phyloP scores from a whole-genome alignment of 1,140 invertebrate genomes.

The Drosophila nigromelanica region DNA sequence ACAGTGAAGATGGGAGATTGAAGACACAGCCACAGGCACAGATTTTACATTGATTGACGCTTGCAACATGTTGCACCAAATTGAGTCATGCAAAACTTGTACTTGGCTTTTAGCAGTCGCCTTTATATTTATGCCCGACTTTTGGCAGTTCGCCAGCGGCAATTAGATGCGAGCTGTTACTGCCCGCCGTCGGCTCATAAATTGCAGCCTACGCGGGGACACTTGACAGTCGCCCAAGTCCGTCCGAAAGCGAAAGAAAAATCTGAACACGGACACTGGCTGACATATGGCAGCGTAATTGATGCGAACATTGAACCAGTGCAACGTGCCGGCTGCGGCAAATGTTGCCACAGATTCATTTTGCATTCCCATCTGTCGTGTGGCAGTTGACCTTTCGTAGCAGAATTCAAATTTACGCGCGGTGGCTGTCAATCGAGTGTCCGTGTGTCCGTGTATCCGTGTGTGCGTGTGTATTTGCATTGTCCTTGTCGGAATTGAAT shows the following conservation, averaged over 20 bases:
- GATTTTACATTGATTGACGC: slow-evolving; percentile 38
- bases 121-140: slow-evolving; percentile 33
- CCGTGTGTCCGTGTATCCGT: neutral
- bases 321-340: slow-evolving; percentile 34
- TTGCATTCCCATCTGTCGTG: slow-evolving; percentile 37
- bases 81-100: slow-evolving; percentile 11
- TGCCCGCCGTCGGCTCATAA: slow-evolving; percentile 45
- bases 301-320: slow-evolving; percentile 72
- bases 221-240: slow-evolving; percentile 52
- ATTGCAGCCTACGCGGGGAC: slow-evolving; percentile 49
- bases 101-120: neutral
- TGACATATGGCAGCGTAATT: slow-evolving; percentile 76
- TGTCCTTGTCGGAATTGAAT: slow-evolving; percentile 38
- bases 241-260: slow-evolving; percentile 19
- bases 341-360: slow-evolving; percentile 46
- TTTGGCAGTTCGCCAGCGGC: slow-evolving; percentile 63
- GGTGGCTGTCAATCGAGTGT: slow-evolving; percentile 40
- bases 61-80: slow-evolving; percentile 20
- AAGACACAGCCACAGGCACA: neutral
- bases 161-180: slow-evolving; percentile 65
- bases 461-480: neutral
- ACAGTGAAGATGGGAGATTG: neutral
- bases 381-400: slow-evolving; percentile 39
- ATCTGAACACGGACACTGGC: slow-evolving; percentile 42
- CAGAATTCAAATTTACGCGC: slow-evolving; percentile 51